Evolutionary conservation across 1,140 invertebrate genomes (phyloP).

Genomic region (Bombyx mandarina): DNA sequence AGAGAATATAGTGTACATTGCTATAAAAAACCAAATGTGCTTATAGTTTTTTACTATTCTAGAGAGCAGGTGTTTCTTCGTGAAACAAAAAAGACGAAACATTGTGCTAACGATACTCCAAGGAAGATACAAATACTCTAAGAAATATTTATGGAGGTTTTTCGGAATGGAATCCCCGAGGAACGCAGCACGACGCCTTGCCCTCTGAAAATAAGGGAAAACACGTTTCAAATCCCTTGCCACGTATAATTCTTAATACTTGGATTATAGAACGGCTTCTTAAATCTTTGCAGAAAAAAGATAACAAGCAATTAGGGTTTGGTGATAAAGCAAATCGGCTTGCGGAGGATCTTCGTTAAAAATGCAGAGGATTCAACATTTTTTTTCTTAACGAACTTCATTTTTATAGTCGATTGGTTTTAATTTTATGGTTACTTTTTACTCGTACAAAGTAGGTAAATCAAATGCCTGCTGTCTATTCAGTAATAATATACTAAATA

Average conservation of each 20-base stretch:
- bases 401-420: neutral
- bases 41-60: constrained; percentile 12
- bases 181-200: constrained; percentile 36
- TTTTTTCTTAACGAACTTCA: constrained; percentile 5
- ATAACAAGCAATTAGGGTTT: constrained; percentile 60
- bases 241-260: constrained; percentile 67
- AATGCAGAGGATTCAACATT: constrained; percentile 9
- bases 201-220: constrained; percentile 54
- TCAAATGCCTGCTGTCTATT: neutral
- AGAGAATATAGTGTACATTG: neutral
- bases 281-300: constrained; percentile 59
- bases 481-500: neutral
- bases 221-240: constrained; percentile 60
- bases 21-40: neutral
- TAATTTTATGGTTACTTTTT: neutral
- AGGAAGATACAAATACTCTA: constrained; percentile 68
- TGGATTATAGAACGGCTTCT: constrained; percentile 63
- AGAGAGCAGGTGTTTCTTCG: constrained; percentile 43
- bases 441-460: neutral
- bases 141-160: constrained; percentile 71
- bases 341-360: too few species aligned
- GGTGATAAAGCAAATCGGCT: constrained; percentile 8
- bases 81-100: constrained; percentile 49
- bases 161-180: constrained; percentile 62
- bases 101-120: constrained; percentile 63